phyloP scores from a whole-genome alignment of 2,113 vertebrate genomes.

The Perca fluviatilis region DNA sequence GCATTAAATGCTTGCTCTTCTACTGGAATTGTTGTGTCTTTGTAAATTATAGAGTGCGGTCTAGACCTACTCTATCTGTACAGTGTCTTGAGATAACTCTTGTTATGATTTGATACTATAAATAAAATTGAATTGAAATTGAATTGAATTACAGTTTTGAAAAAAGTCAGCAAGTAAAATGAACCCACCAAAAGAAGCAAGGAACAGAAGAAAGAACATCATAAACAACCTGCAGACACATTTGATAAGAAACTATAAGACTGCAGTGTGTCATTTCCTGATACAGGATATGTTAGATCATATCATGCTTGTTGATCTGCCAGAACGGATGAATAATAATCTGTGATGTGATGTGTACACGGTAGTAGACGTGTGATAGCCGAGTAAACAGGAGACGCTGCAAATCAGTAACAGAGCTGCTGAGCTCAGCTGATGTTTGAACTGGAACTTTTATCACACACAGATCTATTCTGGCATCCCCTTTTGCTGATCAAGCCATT shows the following conservation, averaged over 20 bases:
- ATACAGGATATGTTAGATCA: constrained; percentile 31
- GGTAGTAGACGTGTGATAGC: not conserved
- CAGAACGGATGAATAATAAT: constrained; percentile 33
- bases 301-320: constrained; percentile 35
- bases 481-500: constrained; percentile 54
- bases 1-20: too few species aligned
- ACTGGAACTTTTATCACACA: constrained; percentile 54
- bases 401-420: constrained; percentile 72
- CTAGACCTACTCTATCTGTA: too few species aligned
- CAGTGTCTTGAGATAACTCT: too few species aligned
- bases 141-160: too few species aligned
- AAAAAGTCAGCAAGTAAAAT: not conserved
- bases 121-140: too few species aligned
- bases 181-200: not conserved
- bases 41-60: too few species aligned
- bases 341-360: not conserved
- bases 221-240: constrained; percentile 3
- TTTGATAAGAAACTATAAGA: constrained; percentile 31
- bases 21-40: too few species aligned
- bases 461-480: constrained; percentile 54
- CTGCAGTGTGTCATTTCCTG: constrained; percentile 40
- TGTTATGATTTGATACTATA: too few species aligned
- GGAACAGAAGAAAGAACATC: not conserved
- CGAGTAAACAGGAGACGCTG: constrained; percentile 50
- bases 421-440: constrained; percentile 63